Percentiles rank a stretch among this genome's conserved stretches.
phyloP scores from a whole-genome alignment of 2,113 vertebrate genomes.

The Ranitomeya variabilis region DNA sequence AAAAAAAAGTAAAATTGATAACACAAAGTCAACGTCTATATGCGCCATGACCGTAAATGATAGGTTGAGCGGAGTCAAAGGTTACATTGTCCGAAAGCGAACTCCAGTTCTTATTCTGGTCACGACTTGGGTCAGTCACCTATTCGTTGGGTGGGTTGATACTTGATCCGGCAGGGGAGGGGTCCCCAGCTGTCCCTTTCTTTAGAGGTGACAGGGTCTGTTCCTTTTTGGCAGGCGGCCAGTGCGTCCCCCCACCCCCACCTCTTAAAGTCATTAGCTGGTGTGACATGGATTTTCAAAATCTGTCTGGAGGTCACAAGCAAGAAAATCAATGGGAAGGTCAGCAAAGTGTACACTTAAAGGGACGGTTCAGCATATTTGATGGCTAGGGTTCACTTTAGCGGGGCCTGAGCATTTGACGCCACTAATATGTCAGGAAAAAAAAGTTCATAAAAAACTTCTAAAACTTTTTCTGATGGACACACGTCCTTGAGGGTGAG shows the following conservation, averaged over 20 bases:
- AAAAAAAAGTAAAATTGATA: neutral
- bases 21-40: neutral
- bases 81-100: conserved; percentile 8
- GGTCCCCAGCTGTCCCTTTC: conserved; percentile 41
- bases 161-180: neutral
- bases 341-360: neutral
- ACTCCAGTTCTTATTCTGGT: neutral
- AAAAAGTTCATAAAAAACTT: neutral
- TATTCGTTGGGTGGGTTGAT: conserved; percentile 1
- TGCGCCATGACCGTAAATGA: neutral
- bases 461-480: neutral
- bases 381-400: neutral
- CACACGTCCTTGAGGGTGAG: too few species aligned
- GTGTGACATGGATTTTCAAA: conserved; percentile 43
- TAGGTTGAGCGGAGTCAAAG: neutral
- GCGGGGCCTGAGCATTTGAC: neutral
- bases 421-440: neutral
- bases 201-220: conserved; percentile 45
- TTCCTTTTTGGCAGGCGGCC: conserved; percentile 40
- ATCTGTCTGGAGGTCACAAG: conserved; percentile 46
- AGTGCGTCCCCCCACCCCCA: conserved; percentile 22
- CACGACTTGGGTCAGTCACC: conserved; percentile 8
- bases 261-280: conserved; percentile 17
- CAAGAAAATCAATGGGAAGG: conserved; percentile 13
- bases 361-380: neutral